A percentile compares a stretch with the other conserved stretches of the same genome.
Conservation (phyloP, 2,797 vertebrate species). For the Rhinichthys osculus region DNA sequence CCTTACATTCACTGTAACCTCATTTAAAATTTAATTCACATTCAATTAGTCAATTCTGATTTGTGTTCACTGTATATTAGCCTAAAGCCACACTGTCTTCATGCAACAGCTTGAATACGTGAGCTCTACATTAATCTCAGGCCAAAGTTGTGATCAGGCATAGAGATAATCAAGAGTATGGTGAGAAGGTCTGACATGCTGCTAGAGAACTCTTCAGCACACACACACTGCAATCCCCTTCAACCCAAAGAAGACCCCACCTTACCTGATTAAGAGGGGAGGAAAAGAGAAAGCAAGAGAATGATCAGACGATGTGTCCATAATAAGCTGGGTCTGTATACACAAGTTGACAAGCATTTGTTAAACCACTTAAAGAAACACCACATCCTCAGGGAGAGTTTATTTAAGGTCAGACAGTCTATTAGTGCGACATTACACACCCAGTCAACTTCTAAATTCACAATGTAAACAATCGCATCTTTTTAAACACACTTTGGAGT, state of each 20-base stretch:
- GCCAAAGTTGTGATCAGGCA: neutral
- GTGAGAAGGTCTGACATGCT: slow-evolving; percentile 28
- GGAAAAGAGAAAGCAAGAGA: neutral
- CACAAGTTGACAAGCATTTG: slow-evolving; percentile 57
- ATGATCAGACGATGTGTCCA: slow-evolving; percentile 23
- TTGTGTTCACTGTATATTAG: neutral
- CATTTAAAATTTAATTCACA: neutral
- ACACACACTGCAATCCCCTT: slow-evolving; percentile 26
- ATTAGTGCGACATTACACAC: slow-evolving; percentile 66
- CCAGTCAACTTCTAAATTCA: slow-evolving; percentile 49
- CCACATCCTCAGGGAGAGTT: neutral
- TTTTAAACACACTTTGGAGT: slow-evolving; percentile 27
- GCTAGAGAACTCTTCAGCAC: slow-evolving; percentile 43
- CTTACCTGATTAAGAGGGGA: slow-evolving; percentile 47
- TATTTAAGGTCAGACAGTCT: slow-evolving; percentile 57
- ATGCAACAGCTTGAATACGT: neutral
- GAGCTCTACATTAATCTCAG: neutral
- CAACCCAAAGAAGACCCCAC: slow-evolving; percentile 14
- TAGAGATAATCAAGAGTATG: slow-evolving; percentile 16
- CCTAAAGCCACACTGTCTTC: neutral
- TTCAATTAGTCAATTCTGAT: neutral
- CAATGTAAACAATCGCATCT: slow-evolving; percentile 25
- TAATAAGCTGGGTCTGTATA: neutral
- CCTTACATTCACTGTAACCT: neutral
- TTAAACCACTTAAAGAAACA: slow-evolving; percentile 60